Evolutionary conservation across 2,797 vertebrate species (phyloP), one percentile per base, ranked within the genome.

Genomic region (Sebastes taczanowskii): DNA sequence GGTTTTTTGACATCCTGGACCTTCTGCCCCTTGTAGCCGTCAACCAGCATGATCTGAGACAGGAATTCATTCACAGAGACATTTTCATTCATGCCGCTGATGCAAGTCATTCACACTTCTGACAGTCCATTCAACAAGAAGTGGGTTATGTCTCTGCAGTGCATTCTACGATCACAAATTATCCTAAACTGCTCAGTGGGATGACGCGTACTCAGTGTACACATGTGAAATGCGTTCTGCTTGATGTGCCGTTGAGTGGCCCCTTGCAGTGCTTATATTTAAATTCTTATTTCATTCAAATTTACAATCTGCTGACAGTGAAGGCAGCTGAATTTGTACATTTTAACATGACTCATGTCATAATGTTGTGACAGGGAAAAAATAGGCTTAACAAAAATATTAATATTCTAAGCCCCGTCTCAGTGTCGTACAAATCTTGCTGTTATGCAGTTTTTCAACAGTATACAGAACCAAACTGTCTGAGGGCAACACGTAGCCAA

Each of bases 1-100:
- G 79, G 87, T 75, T 99, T 99, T 95, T 99, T 99, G 52, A 98
- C 97, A 80, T 99, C 97, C 83, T 98, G 98, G 56, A 99, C 97
- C 86, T 96, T 99, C 75, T 98, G 96, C 4, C 98, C 98, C 87
- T 99, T 96, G 95, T 95, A 99, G 78, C 93, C 97, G 60, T 97
- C 95, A 66, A 99, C 99, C 92, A 99, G 81, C 98, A 99, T 99
- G 66, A 99, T 90, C 98, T 99, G 84, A 60, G 61, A 75, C 74
- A 2, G n/a, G 14, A 84, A 62, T 53, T 56, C 5, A 72, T 77
- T 73, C 8, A 68, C 35, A 83, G 8, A 70, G 22, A 77, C 7
- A 22, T 64, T 55, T 55, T 27, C 1, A 83, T 52, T 69, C 27
- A 74, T 1, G 62, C 16, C 11, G 27, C 11, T 27, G n/a, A 67